Base-by-base conservation (phyloP, 2,113 vertebrate genomes). In the Coptodon bakossiorum region DNA sequence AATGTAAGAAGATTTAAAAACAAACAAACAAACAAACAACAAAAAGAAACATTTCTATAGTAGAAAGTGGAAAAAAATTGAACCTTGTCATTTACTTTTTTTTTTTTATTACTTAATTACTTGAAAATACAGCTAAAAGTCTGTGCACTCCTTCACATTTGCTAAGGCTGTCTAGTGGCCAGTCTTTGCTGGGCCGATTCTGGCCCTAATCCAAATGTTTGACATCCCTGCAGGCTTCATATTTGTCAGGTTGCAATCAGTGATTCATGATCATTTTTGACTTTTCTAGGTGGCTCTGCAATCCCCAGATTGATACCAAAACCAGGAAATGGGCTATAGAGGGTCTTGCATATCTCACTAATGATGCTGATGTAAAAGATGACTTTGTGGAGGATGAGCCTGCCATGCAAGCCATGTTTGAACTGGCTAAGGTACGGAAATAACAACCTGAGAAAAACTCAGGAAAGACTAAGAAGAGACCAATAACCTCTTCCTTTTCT, bases 341-440 rank as follows among this genome's bases (percentile, higher is more conserved):
- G 87, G 98, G 99, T 50, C 93, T 99, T 86, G 98, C 99, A 0
- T 99, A 99, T 85, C 96, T 99, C 89, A 99, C 98, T 0, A 97
- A 99, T 4, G 99, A 99, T 34, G 99, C 99, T 2, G 99, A 99
- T 2, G 98, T 99, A 78, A 99, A 99, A 93, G 99, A 99, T 19
- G 98, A 99, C 93, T 99, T 99, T 90, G 98, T 99, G 81, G 98
- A 98, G 88, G 99, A 99, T 48, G 97, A 98, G 50, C 95, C 92
- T 56, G 97, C 99, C 19, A 71, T 99, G 95, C 97, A 97, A 94
- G 98, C 98, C 91, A 99, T 99, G 98, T 99, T 99, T 91, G 98
- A 99, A 63, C 94, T 99, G 86, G 96, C 98, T 78, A 98, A 98
- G 97, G 99, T 98, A 93, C 11, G 0, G 45, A 52, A 82, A 66